Evolutionary conservation across 2,888 invertebrate species (phyloP), one percentile per base, ranked within the genome.

Genomic region (Leptothorax acervorum): DNA sequence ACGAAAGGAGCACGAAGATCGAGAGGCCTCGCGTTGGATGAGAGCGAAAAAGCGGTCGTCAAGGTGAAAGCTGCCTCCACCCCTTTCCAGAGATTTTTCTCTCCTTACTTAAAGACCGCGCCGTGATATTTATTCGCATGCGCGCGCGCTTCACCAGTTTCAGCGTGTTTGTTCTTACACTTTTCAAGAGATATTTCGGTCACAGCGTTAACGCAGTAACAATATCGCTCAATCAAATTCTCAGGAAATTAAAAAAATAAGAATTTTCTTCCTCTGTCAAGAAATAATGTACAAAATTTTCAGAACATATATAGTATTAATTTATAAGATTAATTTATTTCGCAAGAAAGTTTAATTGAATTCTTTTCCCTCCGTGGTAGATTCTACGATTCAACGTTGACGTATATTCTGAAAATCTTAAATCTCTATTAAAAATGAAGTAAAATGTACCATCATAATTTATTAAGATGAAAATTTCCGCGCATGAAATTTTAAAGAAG

Each of bases 1-100:
- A 60, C 18, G 48, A 71, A 60, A 79, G 48, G 35, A 79, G 45
- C 73, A 35, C 48, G 73, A 71, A 79, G 57, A 79, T 79, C 57
- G 73, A 79, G 73, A 60, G 73, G 48, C 23, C 57, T 60, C 23
- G 57, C 57, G 48, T 79, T 18, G 35, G 63, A 48, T 23, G 35
- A 35, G n/a, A 8, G n/a, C 42, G 71, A 79, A 71, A 71, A 79
- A 73, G 35, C 23, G 18, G 18, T 71, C 48, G 79, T 71, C 71
- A 71, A 71, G 73, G 4, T 57, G 79, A 71, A 71, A 71, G 79
- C 73, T 57, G 35, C 45, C n/a, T 55, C n/a, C 51, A 23, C 12
- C 39, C 28, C 28, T 55, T 48, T 18, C 18, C 60, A n/a, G 51
- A 45, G 71, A 79, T 79, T 60, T 73, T 60, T 71, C 73, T 60